Evolutionary conservation across 2,797 vertebrate genomes (phyloP), one percentile per base, ranked within the genome.

Genomic region (Serranus cabrilla): DNA sequence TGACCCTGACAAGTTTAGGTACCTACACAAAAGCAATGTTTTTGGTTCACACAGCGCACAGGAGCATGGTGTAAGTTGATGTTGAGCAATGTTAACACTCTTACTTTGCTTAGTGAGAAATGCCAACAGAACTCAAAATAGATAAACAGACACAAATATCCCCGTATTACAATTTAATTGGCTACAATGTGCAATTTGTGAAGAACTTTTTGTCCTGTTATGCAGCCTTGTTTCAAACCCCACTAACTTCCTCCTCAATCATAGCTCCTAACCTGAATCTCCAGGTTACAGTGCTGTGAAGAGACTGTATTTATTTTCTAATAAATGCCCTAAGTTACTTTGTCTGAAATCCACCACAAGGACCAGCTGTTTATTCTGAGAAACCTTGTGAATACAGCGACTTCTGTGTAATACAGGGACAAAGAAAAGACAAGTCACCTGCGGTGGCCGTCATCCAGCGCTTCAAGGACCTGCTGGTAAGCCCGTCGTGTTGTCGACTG

Each of bases 391-490:
- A 63, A 42, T 12, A 17, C 8, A 46, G 34, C n/a, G 23, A 70
- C 45, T 49, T 71, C 27, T 31, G 57, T 68, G 49, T 55, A 75
- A 66, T 0, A 86, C 54, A 1, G 87, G 17, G 18, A 96, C 93
- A 47, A 92, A 75, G 9, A 83, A 17, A 12, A 77, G 90, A 89
- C 42, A 93, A 93, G 81, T 96, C 93, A 98, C 98, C 97, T 94
- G 85, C 90, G 97, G 91, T 96, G 95, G 87, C 95, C 96, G 93
- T 98, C 96, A 83, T 99, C 97, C 93, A 99, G 94, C 92, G 97
- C 95, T 82, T 98, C 96, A 80, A 99, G 95, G 91, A 99, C 95
- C 94, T 99, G 98, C 94, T 98, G 97, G 94, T 98, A 99, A 72
- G 97, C 98, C 90, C 97, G 96, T 92, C 97, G 97, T 56, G 97